A percentile compares a stretch with the other conserved stretches of the same genome.
Evolutionary conservation across 2,888 invertebrate genomes (phyloP).

Genomic region (Cataglyphis livida): DNA sequence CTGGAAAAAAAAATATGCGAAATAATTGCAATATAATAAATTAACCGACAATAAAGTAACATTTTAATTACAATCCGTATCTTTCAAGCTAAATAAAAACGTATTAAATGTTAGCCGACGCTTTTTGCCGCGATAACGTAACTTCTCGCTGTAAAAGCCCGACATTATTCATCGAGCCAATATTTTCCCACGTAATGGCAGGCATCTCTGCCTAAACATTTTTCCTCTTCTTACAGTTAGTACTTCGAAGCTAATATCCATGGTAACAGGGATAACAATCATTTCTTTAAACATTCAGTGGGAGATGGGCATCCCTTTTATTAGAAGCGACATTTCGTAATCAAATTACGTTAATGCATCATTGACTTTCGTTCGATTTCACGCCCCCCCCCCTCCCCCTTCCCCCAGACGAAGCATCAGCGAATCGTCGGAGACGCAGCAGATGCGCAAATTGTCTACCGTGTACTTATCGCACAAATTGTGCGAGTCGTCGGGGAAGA

Average conservation of each 20-base stretch:
- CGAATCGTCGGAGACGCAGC: constrained; percentile 53
- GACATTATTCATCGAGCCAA: constrained; percentile 42
- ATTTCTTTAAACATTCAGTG: constrained; percentile 43
- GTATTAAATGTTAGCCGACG: constrained; percentile 3
- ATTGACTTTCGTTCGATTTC: constrained; percentile 68
- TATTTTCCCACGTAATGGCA: constrained; percentile 35
- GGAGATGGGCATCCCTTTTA: not conserved
- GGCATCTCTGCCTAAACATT: constrained; percentile 46
- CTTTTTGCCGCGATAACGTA: constrained; percentile 17
- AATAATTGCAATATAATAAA: not conserved
- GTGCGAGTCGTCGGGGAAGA: constrained; percentile 49
- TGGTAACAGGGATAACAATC: constrained; percentile 19
- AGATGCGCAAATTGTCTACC: constrained; percentile 67
- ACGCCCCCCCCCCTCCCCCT: constrained; percentile 60
- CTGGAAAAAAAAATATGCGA: not conserved
- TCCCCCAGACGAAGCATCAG: constrained; percentile 52
- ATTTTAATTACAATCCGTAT: not conserved
- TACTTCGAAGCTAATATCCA: not conserved
- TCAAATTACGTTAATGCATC: constrained; percentile 46
- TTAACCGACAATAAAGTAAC: not conserved
- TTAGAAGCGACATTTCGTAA: constrained; percentile 18
- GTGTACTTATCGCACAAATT: constrained; percentile 65
- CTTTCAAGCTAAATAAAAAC: constrained; percentile 2
- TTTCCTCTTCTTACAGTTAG: not conserved
- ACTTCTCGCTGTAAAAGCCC: constrained; percentile 12